phyloP scores from a whole-genome alignment of 2,113 vertebrate genomes.

The Antechinus flavipes region DNA sequence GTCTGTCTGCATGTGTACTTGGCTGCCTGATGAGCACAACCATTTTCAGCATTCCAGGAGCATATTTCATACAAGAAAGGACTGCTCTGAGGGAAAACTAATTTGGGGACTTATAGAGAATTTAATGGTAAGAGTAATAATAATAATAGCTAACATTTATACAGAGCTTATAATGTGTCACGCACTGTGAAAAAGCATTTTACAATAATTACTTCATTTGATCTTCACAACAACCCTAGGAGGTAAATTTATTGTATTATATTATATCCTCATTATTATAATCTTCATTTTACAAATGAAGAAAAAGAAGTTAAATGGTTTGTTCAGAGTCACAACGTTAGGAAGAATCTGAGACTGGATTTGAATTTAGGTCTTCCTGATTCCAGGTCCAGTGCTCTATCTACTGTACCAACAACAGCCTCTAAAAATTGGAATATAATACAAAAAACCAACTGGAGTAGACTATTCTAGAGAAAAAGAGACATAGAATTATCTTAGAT shows the following conservation, averaged over 20 bases:
- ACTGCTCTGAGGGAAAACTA: slow-evolving; percentile 8
- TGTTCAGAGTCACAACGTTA: neutral
- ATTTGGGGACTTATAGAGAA: neutral
- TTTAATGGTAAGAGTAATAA: neutral
- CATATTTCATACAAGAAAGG: neutral
- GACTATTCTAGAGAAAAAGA: neutral
- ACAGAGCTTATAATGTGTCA: neutral
- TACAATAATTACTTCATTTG: neutral
- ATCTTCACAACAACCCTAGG: neutral
- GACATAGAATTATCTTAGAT: neutral
- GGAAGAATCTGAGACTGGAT: neutral
- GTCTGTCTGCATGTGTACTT: neutral
- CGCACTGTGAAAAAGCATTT: neutral
- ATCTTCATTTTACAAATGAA: neutral
- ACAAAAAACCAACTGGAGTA: neutral
- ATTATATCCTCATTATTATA: neutral
- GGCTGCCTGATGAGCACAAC: neutral
- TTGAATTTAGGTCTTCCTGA: neutral
- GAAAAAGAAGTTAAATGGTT: neutral
- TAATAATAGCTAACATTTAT: neutral
- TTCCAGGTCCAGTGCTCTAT: neutral
- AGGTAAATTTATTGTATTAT: neutral
- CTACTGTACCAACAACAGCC: neutral
- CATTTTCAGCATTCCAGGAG: neutral
- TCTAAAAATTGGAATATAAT: neutral